Conservation (phyloP, 2,113 vertebrate species). For the Chlorodrepanis virens region DNA sequence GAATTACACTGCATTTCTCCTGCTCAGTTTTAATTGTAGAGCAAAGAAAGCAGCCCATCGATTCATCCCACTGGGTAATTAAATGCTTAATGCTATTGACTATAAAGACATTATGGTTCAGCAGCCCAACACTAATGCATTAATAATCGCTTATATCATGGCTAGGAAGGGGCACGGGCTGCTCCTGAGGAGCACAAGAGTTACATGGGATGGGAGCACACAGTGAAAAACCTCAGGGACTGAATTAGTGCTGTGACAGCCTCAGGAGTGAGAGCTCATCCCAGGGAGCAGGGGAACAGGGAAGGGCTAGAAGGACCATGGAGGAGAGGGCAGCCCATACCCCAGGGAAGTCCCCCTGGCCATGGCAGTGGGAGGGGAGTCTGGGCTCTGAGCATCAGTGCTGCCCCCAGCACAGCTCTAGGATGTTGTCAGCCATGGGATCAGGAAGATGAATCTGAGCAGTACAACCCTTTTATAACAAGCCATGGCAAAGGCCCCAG, state of each 20-base stretch:
- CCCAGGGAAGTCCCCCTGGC: not conserved
- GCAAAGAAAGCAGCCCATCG: conserved; percentile 18
- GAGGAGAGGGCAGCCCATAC: not conserved
- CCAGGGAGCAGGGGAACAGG: not conserved
- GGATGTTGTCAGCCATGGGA: not conserved
- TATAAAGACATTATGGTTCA: conserved; percentile 19
- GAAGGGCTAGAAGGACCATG: not conserved
- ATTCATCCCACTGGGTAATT: conserved; percentile 34
- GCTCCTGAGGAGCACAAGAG: fast-evolving
- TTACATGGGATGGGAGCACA: fast-evolving
- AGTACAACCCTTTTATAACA: not conserved
- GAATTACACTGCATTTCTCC: not conserved
- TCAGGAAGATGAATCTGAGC: not conserved
- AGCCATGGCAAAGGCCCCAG: not conserved
- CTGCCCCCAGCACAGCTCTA: not conserved
- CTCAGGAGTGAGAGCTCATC: not conserved
- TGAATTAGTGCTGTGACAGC: not conserved
- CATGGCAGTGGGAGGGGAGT: not conserved
- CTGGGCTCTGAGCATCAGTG: not conserved
- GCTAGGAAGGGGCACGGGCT: not conserved
- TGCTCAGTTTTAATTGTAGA: not conserved
- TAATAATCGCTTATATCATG: not conserved
- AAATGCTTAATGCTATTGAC: conserved; percentile 42
- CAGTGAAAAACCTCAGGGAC: not conserved
- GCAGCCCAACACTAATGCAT: conserved; percentile 16